phyloP scores from a whole-genome alignment of 2,113 vertebrate genomes.

The Sterna hirundo region DNA sequence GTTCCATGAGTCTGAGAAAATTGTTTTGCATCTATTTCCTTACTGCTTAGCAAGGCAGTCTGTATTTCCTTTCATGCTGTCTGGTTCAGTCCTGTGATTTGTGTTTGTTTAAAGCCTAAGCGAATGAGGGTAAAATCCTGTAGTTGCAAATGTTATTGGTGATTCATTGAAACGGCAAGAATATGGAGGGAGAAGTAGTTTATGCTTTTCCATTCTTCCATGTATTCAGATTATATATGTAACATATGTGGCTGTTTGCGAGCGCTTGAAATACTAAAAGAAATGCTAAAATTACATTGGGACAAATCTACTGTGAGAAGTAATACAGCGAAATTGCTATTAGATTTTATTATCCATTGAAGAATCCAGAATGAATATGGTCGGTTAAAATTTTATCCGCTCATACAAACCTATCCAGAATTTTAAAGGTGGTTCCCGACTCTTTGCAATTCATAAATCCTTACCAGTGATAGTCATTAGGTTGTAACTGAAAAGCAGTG shows the following conservation, averaged over 20 bases:
- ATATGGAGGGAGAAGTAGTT: not conserved
- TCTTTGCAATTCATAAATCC: not conserved
- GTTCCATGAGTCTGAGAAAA: not conserved
- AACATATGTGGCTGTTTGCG: not conserved
- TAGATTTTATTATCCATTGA: conserved; percentile 13
- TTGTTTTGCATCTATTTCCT: not conserved
- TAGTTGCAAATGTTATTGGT: not conserved
- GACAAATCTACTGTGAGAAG: not conserved
- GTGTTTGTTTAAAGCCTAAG: not conserved
- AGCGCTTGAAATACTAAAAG: not conserved
- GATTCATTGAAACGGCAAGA: not conserved
- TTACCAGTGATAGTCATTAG: not conserved
- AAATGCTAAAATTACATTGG: not conserved
- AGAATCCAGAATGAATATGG: not conserved
- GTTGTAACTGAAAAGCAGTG: not conserved
- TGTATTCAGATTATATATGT: not conserved
- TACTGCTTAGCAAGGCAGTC: not conserved
- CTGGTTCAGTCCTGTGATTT: not conserved
- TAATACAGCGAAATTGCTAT: not conserved
- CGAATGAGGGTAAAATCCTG: not conserved
- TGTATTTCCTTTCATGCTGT: not conserved
- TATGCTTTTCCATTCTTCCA: not conserved
- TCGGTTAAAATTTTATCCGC: not conserved
- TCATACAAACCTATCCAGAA: not conserved
- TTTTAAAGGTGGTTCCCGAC: not conserved